These are phyloP conservation scores for Axea sp. DNA, from an alignment of 2,888 invertebrate genomes.

Conservation along the genomic window DNA sequence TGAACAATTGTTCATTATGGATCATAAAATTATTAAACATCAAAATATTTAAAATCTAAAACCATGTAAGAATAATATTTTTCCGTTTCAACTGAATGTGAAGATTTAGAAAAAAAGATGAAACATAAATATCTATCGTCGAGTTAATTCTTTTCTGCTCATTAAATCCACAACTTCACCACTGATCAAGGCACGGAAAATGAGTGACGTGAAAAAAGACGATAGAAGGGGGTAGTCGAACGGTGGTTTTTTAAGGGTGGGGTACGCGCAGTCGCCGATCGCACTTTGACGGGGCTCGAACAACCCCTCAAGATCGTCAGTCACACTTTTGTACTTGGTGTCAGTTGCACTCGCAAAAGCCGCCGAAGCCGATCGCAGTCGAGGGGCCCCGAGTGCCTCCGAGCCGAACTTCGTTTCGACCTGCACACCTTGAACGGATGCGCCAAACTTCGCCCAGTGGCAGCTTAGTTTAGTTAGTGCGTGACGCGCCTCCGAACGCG, in stretches of 20 bases:
- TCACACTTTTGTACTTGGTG: slow-evolving; percentile 50
- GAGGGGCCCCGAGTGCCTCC: slow-evolving; percentile 64
- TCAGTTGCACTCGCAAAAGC: slow-evolving; percentile 65
- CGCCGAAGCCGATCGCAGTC: slow-evolving; percentile 66
- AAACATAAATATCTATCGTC: too few relatives aligned
- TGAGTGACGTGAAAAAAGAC: slow-evolving; percentile 38
- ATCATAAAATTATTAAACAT: too few relatives aligned
- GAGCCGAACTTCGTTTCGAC: slow-evolving; percentile 58
- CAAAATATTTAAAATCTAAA: too few relatives aligned
- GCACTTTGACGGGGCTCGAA: slow-evolving; percentile 35
- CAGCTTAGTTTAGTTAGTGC: slow-evolving; percentile 67
- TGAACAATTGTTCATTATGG: too few relatives aligned
- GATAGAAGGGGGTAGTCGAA: slow-evolving; percentile 21
- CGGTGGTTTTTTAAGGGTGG: slow-evolving; percentile 20
- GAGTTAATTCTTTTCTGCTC: slow-evolving; percentile 26
- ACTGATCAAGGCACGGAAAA: slow-evolving; percentile 30
- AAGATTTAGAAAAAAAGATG: too few relatives aligned
- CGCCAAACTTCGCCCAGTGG: slow-evolving; percentile 62
- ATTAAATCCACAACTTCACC: slow-evolving; percentile 35
- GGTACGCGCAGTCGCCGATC: slow-evolving; percentile 47
- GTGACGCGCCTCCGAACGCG: slow-evolving; percentile 66
- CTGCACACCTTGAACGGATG: slow-evolving; percentile 58
- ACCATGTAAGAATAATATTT: too few relatives aligned
- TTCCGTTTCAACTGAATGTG: too few relatives aligned
- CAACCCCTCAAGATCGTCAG: slow-evolving; percentile 57